These are phyloP conservation scores for Sorex araneus DNA, from an alignment of 2,113 vertebrate genomes.

Conservation along the genomic window DNA sequence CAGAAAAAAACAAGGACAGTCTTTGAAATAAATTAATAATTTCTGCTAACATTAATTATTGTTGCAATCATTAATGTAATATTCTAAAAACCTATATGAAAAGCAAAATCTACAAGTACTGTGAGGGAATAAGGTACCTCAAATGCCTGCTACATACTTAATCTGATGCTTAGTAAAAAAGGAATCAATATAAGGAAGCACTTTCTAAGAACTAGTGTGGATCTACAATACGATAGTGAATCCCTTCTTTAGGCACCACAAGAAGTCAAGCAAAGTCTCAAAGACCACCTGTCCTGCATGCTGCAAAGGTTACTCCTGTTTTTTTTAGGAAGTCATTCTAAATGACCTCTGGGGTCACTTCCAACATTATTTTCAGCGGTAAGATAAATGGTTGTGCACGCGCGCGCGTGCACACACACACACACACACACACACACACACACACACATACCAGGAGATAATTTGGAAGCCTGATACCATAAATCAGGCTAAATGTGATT, in stretches of 20 bases:
- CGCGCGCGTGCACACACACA: neutral
- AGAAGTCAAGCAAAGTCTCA: constrained; percentile 3
- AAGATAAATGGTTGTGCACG: neutral
- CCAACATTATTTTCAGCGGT: constrained; percentile 54
- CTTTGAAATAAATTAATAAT: constrained; percentile 38
- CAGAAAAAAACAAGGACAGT: constrained; percentile 45
- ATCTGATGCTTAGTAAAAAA: constrained; percentile 47
- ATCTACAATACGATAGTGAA: constrained; percentile 40
- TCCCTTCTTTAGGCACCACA: neutral
- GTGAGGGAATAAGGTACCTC: neutral
- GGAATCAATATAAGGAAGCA: constrained; percentile 18
- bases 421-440: neutral
- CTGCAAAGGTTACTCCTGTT: constrained; percentile 47
- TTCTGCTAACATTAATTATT: too few species aligned
- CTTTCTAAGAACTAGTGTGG: constrained; percentile 65
- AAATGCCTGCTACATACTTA: constrained; percentile 5
- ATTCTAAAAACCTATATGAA: constrained; percentile 7
- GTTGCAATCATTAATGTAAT: neutral
- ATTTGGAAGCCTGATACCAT: constrained; percentile 8
- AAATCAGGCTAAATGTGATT: neutral
- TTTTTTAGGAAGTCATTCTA: constrained; percentile 72
- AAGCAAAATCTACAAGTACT: constrained; percentile 32
- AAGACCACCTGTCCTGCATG: constrained; percentile 38
- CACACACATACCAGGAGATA: neutral
- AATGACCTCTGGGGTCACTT: constrained; percentile 66